These are phyloP conservation scores for Drosophila atripex DNA, from an alignment of 2,888 invertebrate species.

Conservation along the genomic window DNA sequence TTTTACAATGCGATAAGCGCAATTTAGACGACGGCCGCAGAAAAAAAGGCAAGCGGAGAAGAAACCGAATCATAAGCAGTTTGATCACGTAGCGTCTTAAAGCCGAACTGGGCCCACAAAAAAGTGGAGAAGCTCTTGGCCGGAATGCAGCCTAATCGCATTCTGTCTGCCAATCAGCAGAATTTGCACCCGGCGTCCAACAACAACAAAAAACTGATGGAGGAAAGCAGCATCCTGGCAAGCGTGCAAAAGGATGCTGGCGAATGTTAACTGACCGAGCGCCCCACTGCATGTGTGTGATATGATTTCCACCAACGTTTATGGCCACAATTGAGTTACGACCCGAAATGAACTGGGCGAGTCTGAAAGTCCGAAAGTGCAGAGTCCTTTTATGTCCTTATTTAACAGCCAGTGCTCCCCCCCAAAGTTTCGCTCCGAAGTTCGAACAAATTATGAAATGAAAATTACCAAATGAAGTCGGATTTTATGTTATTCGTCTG, in stretches of 20 bases:
- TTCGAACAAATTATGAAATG: conserved; percentile 71
- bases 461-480: conserved; percentile 70
- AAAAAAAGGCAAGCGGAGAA: conserved; percentile 11
- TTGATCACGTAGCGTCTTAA: conserved; percentile 43
- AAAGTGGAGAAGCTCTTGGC: neutral
- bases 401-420: conserved; percentile 7
- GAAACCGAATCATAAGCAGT: conserved; percentile 29
- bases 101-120: conserved; percentile 3
- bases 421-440: conserved; percentile 29
- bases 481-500: conserved; percentile 63
- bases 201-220: neutral
- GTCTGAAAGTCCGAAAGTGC: neutral
- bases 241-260: neutral
- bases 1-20: conserved; percentile 74
- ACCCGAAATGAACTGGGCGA: conserved; percentile 51
- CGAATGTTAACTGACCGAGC: conserved; percentile 45
- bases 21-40: conserved; percentile 45
- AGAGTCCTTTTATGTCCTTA: conserved; percentile 22
- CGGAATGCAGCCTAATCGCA: conserved; percentile 46
- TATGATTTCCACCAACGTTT: conserved; percentile 60
- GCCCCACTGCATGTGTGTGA: conserved; percentile 21
- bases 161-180: conserved; percentile 60
- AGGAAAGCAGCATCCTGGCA: neutral
- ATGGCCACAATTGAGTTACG: conserved; percentile 71
- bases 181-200: conserved; percentile 34